phyloP scores from a whole-genome alignment of 2,113 vertebrate genomes.

The Nycticorax nycticorax region DNA sequence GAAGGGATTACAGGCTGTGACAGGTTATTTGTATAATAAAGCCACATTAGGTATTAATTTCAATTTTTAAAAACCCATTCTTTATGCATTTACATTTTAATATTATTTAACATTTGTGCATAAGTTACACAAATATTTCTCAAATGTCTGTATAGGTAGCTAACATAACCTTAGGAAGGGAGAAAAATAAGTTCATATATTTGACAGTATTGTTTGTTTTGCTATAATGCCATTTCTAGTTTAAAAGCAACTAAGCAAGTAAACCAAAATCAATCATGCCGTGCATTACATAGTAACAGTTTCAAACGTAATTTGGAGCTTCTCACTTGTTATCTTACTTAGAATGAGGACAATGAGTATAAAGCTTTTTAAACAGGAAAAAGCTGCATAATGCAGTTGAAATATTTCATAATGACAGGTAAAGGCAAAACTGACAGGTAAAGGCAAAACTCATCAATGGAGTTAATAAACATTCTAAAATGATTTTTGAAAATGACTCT shows the following conservation, averaged over 20 bases:
- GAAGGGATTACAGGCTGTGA: background rate
- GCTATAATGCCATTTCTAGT: background rate
- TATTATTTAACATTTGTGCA: background rate
- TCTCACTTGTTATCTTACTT: background rate
- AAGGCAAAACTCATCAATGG: background rate
- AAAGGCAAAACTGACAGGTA: slow-evolving; percentile 22
- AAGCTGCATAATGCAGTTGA: background rate
- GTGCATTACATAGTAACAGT: background rate
- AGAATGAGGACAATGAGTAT: background rate
- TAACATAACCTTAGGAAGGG: background rate
- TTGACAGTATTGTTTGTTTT: background rate
- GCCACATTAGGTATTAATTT: background rate
- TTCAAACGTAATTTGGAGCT: background rate
- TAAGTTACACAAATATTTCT: background rate
- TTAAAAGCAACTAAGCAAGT: background rate
- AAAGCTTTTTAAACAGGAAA: background rate
- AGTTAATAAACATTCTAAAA: background rate
- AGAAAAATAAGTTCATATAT: background rate
- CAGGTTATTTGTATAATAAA: background rate
- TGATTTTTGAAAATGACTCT: background rate
- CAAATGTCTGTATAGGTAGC: background rate
- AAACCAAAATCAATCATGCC: background rate
- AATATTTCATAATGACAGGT: slow-evolving; percentile 1
- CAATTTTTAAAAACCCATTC: background rate
- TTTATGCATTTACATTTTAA: background rate